Evolutionary conservation across 2,797 vertebrate species (phyloP).

Genomic region (Discoglossus pictus): DNA sequence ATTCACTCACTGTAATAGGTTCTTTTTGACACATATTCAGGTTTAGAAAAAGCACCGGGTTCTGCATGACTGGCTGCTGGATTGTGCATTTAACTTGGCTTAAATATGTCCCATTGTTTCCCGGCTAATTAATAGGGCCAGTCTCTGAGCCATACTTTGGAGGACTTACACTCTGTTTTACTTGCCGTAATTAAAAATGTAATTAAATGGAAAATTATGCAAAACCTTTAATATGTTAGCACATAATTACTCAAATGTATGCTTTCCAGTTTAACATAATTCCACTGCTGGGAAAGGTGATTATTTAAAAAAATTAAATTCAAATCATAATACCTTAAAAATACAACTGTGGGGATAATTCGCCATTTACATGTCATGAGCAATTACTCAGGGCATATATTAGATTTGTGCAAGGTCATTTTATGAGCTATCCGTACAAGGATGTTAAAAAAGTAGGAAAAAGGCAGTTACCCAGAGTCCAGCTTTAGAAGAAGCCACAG

Average conservation of each 20-base stretch:
- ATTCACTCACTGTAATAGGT: too few species aligned
- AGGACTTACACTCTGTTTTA: constrained; percentile 39
- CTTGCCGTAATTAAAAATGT: constrained; percentile 47
- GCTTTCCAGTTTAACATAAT: constrained; percentile 15
- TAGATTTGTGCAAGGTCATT: too few species aligned
- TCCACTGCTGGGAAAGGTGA: background rate
- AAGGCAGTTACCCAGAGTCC: too few species aligned
- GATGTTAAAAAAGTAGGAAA: background rate
- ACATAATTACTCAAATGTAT: background rate
- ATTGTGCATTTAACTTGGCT: constrained; percentile 26
- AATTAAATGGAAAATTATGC: constrained; percentile 42
- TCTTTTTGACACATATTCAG: too few species aligned
- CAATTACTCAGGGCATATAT: background rate
- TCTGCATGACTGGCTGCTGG: background rate
- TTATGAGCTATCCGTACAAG: too few species aligned
- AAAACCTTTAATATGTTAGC: constrained; percentile 28
- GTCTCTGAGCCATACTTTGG: constrained; percentile 20
- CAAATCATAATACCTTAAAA: too few species aligned
- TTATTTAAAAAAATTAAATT: background rate
- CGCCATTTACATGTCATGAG: background rate
- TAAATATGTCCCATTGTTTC: constrained; percentile 35
- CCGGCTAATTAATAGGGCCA: constrained; percentile 42
- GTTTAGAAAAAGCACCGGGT: constrained; percentile 29
- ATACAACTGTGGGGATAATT: too few species aligned
- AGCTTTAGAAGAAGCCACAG: too few species aligned